Conservation (phyloP, 2,797 vertebrate genomes). For the Pseudotriccus pelzelni region DNA sequence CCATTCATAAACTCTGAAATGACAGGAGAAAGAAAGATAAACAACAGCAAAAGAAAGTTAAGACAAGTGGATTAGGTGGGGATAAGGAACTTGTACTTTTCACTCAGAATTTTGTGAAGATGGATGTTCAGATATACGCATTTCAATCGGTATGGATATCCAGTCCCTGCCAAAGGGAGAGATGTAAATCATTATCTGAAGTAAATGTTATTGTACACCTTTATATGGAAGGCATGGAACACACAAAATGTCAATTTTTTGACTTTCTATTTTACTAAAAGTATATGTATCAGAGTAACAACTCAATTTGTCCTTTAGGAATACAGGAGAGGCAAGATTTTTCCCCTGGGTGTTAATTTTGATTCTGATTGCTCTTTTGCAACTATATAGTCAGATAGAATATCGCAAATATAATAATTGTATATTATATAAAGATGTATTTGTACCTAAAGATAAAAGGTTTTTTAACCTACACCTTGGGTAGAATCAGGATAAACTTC, state of each 20-base stretch:
- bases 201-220: constrained; percentile 37
- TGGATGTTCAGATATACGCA: background rate
- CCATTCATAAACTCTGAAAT: background rate
- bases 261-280: constrained; percentile 61
- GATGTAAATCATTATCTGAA: background rate
- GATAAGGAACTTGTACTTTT: background rate
- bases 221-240: background rate
- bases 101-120: background rate
- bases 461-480: background rate
- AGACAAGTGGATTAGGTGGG: background rate
- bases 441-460: background rate
- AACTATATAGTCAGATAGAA: background rate
- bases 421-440: background rate
- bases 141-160: background rate
- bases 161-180: background rate
- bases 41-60: background rate
- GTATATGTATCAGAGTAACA: constrained; percentile 47
- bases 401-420: background rate
- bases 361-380: background rate
- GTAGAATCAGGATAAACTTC: background rate
- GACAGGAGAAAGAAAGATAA: background rate
- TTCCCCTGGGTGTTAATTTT: background rate
- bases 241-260: constrained; percentile 3
- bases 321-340: background rate
- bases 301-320: background rate